Evolutionary conservation across 2,888 invertebrate species (phyloP), one percentile per base, ranked within the genome.

Genomic region (Synergus gifuensis): DNA sequence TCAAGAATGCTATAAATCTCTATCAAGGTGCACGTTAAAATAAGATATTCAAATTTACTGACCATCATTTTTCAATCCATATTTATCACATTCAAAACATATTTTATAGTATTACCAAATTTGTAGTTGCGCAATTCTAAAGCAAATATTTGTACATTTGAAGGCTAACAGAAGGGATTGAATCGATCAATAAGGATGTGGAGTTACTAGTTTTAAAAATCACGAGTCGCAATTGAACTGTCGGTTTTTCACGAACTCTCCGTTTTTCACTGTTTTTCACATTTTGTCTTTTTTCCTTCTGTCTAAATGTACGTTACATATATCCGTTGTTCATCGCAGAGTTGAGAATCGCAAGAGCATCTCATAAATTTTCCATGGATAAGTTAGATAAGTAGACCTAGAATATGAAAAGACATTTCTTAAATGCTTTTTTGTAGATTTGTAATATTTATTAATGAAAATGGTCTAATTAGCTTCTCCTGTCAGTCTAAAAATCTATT

Each of bases 41-140:
- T 36, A 28, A 69, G 28, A 46, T 4, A 49, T 36, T 69, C 28
- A 28, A 28, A 49, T 69, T 67, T 46, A 67, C 22, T 49, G 69
- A 36, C 14, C 49, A 60, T 60, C 11, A 60, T 60, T 60, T 4
- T 60, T 60, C 9, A n/a, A 18, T 60, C 22, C n/a, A 4, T 11
- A 11, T 60, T 60, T 60, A 16, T 16, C 16, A 7, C 14, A 16
- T 7, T 49, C 16, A 14, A 16, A 16, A 1, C 14, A 7, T 16
- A 49, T 49, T 28, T 28, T 28, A 28, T 28, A 49, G 49, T 49
- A 49, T n/a, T 49, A 7, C 16, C 5, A n/a, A 49, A 5, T 49
- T 49, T 49, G 16, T 49, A 49, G 16, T 5, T 16, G 49, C 49
- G 16, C 4, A 49, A 14, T 60, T 60, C 11, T n/a, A 9, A 18